Percentiles rank a stretch among this genome's conserved stretches.
Conservation (phyloP, 2,888 invertebrate species). For the Altica lythri region DNA sequence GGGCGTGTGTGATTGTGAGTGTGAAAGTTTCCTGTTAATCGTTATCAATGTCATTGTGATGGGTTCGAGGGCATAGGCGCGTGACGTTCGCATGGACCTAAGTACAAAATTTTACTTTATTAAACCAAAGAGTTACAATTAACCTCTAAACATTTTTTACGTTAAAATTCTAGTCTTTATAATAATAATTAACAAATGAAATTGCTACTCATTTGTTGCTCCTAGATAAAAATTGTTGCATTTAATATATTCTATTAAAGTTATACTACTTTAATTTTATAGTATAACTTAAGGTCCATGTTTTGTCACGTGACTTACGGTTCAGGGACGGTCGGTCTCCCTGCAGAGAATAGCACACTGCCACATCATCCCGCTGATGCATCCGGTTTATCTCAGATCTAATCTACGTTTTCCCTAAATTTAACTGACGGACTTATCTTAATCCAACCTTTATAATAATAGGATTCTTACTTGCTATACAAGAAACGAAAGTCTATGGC, state of each 20-base stretch:
- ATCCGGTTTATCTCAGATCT: conserved; percentile 5
- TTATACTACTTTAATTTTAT: too few species aligned
- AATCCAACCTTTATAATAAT: not conserved
- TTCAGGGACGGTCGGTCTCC: conserved; percentile 55
- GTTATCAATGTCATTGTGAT: conserved; percentile 45
- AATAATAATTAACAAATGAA: too few species aligned
- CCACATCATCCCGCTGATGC: conserved; percentile 50
- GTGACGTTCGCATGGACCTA: conserved; percentile 18
- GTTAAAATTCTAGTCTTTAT: too few species aligned
- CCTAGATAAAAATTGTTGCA: too few species aligned
- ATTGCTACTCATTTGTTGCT: too few species aligned
- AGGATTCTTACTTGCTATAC: not conserved
- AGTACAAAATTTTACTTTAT: not conserved
- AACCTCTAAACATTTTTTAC: too few species aligned
- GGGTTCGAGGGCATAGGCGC: conserved; percentile 41
- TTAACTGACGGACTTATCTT: not conserved
- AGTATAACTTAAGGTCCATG: too few species aligned
- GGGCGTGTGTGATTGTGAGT: conserved; percentile 33
- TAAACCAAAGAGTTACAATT: not conserved
- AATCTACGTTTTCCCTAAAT: not conserved
- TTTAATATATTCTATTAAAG: too few species aligned
- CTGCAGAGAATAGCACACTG: conserved; percentile 51
- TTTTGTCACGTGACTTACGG: conserved; percentile 25
- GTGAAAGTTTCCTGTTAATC: conserved; percentile 42
- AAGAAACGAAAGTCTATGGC: too few species aligned